Base-by-base conservation (phyloP, 1,140 invertebrate species). In the Argopecten irradians region DNA sequence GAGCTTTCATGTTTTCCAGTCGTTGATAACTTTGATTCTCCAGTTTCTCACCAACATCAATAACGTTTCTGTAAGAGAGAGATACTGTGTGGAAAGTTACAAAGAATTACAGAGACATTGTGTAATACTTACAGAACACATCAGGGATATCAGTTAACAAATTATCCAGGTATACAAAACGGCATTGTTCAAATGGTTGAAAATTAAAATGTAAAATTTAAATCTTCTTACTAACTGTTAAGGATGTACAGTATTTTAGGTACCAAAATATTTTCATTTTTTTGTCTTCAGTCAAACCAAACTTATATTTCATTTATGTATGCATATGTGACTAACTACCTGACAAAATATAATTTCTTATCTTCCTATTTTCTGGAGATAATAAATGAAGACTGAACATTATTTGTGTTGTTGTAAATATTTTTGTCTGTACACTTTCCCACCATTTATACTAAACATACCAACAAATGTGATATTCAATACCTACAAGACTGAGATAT, bases 1-100 rank as follows among this genome's bases (percentile, higher is more conserved):
- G 96, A 1, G 97, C 97, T 84, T 97, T 96, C 95, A 98, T 97
- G 92, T 97, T 97, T 85, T 98, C 97, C 39, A 98, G 95, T 8
- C 96, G 90, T 32, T 95, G 92, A 82, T 94, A 96, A 28, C 91
- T 92, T 28, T 91, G 87, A 16, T 91, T 84, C 39, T 95, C 94
- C 8, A 95, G 88, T 19, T 92, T 86, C 11, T 83, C 85, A 0
- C 92, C 92, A 28, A 93, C 90, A 90, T 95, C 91, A 33, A 92
- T 19, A 28, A 86, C 85, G 16, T 89, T 91, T 22, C 92, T 92
- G 83, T 85, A 90, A 84, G 83, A 88, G 35, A 88, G 3, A 8
- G 14, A 28, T 28, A 71, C 22, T 39, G 36, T 5, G 36, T 5
- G 36, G 13, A 13, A 39, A 39, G 36, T 46, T 46, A 46, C 43